A percentile compares a stretch with the other conserved stretches of the same genome.
Evolutionary conservation across 2,113 vertebrate species (phyloP).

Genomic region (Turnix velox): DNA sequence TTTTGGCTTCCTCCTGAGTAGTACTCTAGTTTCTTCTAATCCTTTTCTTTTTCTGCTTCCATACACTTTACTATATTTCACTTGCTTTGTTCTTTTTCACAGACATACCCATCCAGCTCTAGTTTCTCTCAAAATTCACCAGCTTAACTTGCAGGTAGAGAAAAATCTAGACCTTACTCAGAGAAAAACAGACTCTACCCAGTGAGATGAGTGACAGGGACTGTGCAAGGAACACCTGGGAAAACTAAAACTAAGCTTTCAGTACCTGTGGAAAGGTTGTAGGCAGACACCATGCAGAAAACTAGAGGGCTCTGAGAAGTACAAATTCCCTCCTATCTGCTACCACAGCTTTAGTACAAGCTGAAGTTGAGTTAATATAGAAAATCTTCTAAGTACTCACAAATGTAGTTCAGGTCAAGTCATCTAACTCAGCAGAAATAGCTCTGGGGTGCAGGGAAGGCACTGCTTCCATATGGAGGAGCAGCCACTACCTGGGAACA

Average conservation of each 20-base stretch:
- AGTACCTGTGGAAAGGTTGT: not conserved
- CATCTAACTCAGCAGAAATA: not conserved
- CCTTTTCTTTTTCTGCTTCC: not conserved
- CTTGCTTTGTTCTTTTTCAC: not conserved
- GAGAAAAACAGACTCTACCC: not conserved
- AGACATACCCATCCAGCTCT: not conserved
- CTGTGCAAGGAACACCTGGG: not conserved
- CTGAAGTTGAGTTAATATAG: not conserved
- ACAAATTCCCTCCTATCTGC: not conserved
- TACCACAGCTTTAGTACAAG: not conserved
- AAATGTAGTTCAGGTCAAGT: not conserved
- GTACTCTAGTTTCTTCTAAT: not conserved
- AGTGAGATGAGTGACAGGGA: not conserved
- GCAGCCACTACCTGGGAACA: not conserved
- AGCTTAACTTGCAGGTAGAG: not conserved
- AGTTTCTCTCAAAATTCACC: not conserved
- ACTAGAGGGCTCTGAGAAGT: not conserved
- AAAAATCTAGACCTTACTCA: not conserved
- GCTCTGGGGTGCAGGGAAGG: not conserved
- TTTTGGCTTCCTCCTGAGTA: not conserved
- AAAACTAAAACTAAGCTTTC: not conserved
- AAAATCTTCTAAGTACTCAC: not conserved
- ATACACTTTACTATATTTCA: not conserved
- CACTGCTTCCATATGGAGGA: fast-evolving
- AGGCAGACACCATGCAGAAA: not conserved